Evolutionary conservation across 2,797 vertebrate genomes (phyloP), one percentile per base, ranked within the genome.

Genomic region (Cyclopterus lumpus): DNA sequence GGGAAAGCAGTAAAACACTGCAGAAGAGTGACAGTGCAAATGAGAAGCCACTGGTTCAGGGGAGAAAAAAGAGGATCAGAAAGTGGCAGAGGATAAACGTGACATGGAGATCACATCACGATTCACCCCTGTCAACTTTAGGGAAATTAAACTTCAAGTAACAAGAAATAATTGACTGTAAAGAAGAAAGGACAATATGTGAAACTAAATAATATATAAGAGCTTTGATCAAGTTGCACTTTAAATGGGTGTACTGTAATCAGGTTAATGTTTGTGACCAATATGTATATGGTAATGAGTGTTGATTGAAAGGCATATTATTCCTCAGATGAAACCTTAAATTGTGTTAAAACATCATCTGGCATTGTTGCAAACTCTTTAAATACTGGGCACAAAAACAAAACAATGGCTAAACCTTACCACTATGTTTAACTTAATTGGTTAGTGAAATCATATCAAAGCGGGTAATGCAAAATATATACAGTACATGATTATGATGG

Each of bases 1-100:
- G 94, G 93, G 95, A 93, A 86, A 83, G 86, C 74, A 67, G 78
- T 84, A 87, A 91, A 92, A 91, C 71, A 85, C 89, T 86, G 86
- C 76, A 88, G 77, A 85, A 88, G 89, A 89, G 89, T 83, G 86
- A 90, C 92, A 88, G 87, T 67, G 88, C 73, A 87, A 89, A 91
- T 84, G 87, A 90, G 84, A 88, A 82, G 84, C 80, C 30, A 60
- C 66, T 78, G 77, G 81, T 84, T 82, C 54, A 66, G 67, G 67
- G 59, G 72, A 46, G 26, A 71, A 71, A 80, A 57, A 24, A 70
- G 28, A 68, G 64, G 63, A 59, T 77, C 65, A 80, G 59, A 77
- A 42, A 77, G 65, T 80, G 69, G 69, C 44, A 66, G 64, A 70
- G 59, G 71, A 69, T 65, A 65, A 79, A 80, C 6, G 6, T 51